phyloP scores from a whole-genome alignment of 1,140 invertebrate species.

The Drosophila eugracilis region DNA sequence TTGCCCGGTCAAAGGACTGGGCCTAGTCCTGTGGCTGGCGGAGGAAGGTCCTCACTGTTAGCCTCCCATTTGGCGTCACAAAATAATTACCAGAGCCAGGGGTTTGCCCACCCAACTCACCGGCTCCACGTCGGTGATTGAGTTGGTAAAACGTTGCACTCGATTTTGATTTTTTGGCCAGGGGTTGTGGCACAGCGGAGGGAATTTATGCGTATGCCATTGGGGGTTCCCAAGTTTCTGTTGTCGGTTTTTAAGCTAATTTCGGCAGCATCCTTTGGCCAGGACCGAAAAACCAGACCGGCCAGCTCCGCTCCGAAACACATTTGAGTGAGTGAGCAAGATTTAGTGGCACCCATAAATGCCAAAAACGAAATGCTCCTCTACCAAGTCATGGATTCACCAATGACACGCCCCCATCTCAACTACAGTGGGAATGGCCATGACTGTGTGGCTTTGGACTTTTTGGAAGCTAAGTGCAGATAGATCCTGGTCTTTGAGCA shows the following conservation, averaged over 20 bases:
- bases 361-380: constrained; percentile 76
- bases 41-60: constrained; percentile 22
- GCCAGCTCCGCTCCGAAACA: constrained; percentile 11
- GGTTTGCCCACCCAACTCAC: constrained; percentile 28
- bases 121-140: constrained; percentile 61
- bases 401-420: constrained; percentile 64
- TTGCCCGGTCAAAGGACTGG: constrained; percentile 50
- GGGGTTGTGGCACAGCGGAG: not conserved
- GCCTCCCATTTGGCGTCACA: constrained; percentile 67
- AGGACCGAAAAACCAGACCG: constrained; percentile 17
- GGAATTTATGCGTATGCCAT: constrained; percentile 68
- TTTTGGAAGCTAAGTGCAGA: constrained; percentile 26
- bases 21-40: constrained; percentile 8
- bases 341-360: constrained; percentile 79
- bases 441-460: constrained; percentile 6
- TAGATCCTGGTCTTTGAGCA: constrained; percentile 20
- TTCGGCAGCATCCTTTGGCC: constrained; percentile 57
- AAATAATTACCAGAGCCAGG: constrained; percentile 79
- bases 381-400: constrained; percentile 71
- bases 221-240: constrained; percentile 57
- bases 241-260: constrained; percentile 78
- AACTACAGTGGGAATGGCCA: constrained; percentile 14
- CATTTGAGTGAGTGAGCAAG: constrained; percentile 77
- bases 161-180: constrained; percentile 73
- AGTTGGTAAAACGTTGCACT: constrained; percentile 78